Evolutionary conservation across 1,140 invertebrate species (phyloP), one percentile per base, ranked within the genome.

Genomic region (Anthonomus grandis): DNA sequence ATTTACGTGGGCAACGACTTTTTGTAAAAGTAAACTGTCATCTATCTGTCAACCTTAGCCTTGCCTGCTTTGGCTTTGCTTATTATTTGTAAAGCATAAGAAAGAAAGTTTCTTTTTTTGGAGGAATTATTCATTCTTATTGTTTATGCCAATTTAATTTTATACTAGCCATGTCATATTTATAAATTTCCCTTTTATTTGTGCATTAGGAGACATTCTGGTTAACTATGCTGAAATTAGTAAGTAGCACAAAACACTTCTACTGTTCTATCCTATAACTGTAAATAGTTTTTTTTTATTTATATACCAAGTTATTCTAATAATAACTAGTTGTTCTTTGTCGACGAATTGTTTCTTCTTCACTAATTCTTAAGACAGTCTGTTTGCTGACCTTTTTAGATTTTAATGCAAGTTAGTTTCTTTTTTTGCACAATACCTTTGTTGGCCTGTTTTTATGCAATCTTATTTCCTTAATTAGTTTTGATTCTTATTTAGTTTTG

Each of bases 11-110:
- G 39, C 47, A 57, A 57, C 13, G n/a, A 18, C 50, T 57, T 57
- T 57, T 57, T 50, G 36, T 45, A 31, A 50, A 50, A 50, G 39
- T 56, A 27, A 48, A 27, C 47, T 57, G 55, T 57, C 55, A 57
- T 49, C 36, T 24, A 50, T 57, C 47, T 57, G 55, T 57, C 55
- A 57, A 50, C 39, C 47, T 50, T 47, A 57, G 55, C 55, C 55
- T 57, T 57, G 47, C 45, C 12, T 55, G 42, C 52, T 42, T 42
- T 44, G 23, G 52, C 52, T 53, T 44, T 41, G 54, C 45, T 48
- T 49, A 36, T 46, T 56, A 38, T 48, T 56, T 41, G 4, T 25
- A 45, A n/a, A n/a, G n/a, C n/a, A n/a, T n/a, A 22, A n/a, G 31
- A 36, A 50, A 50, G 46, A 48, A 41, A 47, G 34, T 56, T 48